Percentiles rank a stretch among this genome's conserved stretches.
phyloP scores from a whole-genome alignment of 1,140 invertebrate species.

The Geopemphigus sp. region DNA sequence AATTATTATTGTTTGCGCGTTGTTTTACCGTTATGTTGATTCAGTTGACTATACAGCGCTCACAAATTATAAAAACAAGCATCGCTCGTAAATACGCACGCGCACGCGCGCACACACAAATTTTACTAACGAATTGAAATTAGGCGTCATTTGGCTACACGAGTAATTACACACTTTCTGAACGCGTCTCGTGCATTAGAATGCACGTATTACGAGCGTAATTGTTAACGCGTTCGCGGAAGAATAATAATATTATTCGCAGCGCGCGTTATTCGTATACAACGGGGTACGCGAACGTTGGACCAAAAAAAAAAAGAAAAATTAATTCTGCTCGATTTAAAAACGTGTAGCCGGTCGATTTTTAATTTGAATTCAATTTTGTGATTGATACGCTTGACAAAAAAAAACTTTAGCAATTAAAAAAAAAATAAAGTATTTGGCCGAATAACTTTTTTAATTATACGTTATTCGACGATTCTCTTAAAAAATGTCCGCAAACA shows the following conservation, averaged over 20 bases:
- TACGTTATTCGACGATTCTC: slow-evolving; percentile 9
- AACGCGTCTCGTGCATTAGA: not conserved
- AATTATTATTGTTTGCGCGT: no score
- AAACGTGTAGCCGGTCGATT: slow-evolving; percentile 16
- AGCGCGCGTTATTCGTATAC: not conserved
- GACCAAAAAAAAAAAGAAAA: no score
- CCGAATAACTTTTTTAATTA: slow-evolving; percentile 15
- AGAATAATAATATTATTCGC: not conserved
- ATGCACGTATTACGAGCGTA: not conserved
- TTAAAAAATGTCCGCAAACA: not conserved
- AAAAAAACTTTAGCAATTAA: slow-evolving; percentile 17
- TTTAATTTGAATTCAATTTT: slow-evolving; percentile 33
- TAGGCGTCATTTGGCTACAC: not conserved
- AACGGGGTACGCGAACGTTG: not conserved
- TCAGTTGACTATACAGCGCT: not conserved
- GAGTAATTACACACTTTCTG: slow-evolving; percentile 28
- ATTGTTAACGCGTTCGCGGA: not conserved
- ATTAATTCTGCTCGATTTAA: slow-evolving; percentile 2
- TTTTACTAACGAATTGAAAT: not conserved
- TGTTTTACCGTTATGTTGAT: not conserved
- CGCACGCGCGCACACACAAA: no score
- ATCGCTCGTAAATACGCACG: not conserved
- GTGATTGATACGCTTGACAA: not conserved
- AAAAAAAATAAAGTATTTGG: not conserved
- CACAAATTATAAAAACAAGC: not conserved